Evolutionary conservation across 2,113 vertebrate genomes (phyloP).

Genomic region (Nasalis larvatus): DNA sequence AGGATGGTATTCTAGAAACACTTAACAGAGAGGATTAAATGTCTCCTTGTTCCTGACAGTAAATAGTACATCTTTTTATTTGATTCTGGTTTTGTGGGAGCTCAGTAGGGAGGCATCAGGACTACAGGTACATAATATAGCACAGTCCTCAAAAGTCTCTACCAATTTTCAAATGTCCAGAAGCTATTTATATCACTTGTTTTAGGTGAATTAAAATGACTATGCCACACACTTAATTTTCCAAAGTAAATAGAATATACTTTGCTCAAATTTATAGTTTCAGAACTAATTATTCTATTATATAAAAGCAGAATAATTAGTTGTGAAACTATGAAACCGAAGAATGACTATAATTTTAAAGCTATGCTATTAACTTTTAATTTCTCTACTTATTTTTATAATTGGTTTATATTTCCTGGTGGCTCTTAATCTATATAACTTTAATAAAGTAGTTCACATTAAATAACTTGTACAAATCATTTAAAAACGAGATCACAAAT

Average conservation of each 20-base stretch:
- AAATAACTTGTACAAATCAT: slow-evolving; percentile 10
- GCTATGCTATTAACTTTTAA: slow-evolving; percentile 42
- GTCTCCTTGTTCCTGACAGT: background rate
- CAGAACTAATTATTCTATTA: slow-evolving; percentile 28
- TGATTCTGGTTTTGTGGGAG: background rate
- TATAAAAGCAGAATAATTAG: slow-evolving; percentile 54
- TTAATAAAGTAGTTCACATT: slow-evolving; percentile 28
- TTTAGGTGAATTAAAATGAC: slow-evolving; percentile 55
- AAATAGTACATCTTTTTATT: background rate
- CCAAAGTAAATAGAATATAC: slow-evolving; percentile 30
- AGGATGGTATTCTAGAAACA: background rate
- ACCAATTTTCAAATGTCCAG: background rate
- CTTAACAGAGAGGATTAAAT: background rate
- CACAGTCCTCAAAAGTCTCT: background rate
- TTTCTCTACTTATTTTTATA: slow-evolving; percentile 48
- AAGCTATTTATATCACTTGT: slow-evolving; percentile 11
- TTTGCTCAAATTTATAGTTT: slow-evolving; percentile 53
- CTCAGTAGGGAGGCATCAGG: background rate
- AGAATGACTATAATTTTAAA: slow-evolving; percentile 58
- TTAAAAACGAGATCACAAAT: slow-evolving; percentile 34
- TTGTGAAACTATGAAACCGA: slow-evolving; percentile 51
- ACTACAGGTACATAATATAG: background rate
- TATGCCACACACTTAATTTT: slow-evolving; percentile 26
- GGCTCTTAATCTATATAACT: slow-evolving; percentile 18
- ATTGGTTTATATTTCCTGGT: slow-evolving; percentile 40